Percentiles rank a stretch among this genome's conserved stretches.
These are phyloP conservation scores for Augiades crinisus DNA, from an alignment of 2,888 invertebrate species.

Conservation along the genomic window DNA sequence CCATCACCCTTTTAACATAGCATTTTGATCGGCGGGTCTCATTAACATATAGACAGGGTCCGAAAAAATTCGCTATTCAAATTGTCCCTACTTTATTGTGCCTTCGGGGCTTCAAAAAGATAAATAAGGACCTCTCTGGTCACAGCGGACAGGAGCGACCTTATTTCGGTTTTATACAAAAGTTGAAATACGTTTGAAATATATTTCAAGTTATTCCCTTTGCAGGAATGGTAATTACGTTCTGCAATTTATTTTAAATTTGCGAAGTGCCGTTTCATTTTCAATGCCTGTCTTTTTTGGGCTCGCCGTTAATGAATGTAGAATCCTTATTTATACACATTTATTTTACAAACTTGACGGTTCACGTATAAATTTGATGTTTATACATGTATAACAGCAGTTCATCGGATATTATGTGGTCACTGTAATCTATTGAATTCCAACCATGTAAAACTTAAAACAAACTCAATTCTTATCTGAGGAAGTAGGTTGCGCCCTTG, in stretches of 20 bases:
- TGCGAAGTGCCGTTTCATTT: conserved; percentile 9
- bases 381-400: no score
- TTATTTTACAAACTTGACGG: no score
- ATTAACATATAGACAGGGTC: conserved; percentile 44
- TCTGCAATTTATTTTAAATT: conserved; percentile 25
- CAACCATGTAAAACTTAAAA: no score
- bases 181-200: conserved; percentile 26
- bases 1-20: conserved; percentile 35
- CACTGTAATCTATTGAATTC: no score
- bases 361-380: no score
- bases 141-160: conserved; percentile 24
- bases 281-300: conserved; percentile 5
- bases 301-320: no score
- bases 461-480: no score
- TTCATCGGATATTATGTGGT: no score
- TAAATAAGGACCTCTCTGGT: conserved; percentile 36
- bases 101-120: conserved; percentile 31
- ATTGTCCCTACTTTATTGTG: conserved; percentile 36
- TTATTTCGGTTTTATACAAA: conserved; percentile 19
- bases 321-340: no score
- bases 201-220: conserved; percentile 30
- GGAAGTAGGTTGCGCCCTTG: no score
- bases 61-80: conserved; percentile 35
- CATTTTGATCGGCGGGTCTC: conserved; percentile 35
- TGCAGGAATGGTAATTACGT: conserved; percentile 19